Conservation (phyloP, 2,113 vertebrate genomes). For the Hassar affinis region DNA sequence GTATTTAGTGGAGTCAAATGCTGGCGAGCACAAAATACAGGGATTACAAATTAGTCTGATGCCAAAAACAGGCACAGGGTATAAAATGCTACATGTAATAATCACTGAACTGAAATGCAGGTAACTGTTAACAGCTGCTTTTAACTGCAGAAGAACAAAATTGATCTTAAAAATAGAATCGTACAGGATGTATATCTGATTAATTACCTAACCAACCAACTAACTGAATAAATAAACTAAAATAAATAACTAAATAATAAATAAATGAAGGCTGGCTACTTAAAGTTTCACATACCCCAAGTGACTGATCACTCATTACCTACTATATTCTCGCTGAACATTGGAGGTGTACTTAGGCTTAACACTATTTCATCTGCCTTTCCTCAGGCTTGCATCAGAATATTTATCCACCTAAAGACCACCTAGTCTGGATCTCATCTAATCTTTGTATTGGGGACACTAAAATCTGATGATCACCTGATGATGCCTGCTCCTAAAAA, state of each 20-base stretch:
- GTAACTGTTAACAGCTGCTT: not conserved
- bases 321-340: not conserved
- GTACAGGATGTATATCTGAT: not conserved
- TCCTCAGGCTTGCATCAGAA: not conserved
- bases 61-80: not conserved
- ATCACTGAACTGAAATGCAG: not conserved
- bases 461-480: not conserved
- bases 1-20: not conserved
- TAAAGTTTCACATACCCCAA: not conserved
- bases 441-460: not conserved
- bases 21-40: not conserved
- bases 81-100: not conserved
- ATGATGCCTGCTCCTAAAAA: not conserved
- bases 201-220: too few relatives aligned
- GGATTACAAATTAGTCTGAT: not conserved
- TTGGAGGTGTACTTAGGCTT: not conserved
- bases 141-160: not conserved
- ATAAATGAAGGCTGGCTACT: not conserved
- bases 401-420: too few relatives aligned
- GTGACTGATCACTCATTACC: not conserved
- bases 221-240: too few relatives aligned
- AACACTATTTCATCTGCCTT: not conserved
- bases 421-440: not conserved
- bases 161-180: not conserved
- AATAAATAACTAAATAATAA: too few relatives aligned